Conservation (phyloP, 2,888 invertebrate genomes). For the Drosophila leonis region DNA sequence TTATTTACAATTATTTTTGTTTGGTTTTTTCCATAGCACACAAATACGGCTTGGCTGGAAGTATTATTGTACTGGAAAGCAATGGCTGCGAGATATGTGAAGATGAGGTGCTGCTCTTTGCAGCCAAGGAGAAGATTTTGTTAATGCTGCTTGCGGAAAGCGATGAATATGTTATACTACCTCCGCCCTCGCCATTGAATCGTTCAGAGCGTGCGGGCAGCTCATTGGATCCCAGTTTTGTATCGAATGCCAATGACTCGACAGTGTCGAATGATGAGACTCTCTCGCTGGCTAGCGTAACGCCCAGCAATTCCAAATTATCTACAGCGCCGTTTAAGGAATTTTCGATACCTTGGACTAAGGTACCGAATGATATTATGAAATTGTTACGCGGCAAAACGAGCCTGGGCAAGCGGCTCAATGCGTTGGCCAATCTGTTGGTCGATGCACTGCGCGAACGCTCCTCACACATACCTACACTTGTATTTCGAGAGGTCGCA, state of each 20-base stretch:
- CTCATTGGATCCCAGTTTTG: conserved; percentile 77
- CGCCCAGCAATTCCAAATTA: conserved; percentile 68
- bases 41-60: conserved; percentile 67
- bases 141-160: conserved; percentile 65
- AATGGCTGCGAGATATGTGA: conserved; percentile 76
- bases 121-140: conserved; percentile 74
- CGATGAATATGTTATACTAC: conserved; percentile 71
- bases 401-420: conserved; percentile 67
- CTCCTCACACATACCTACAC: conserved; percentile 63
- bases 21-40: conserved; percentile 47
- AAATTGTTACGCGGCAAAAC: conserved; percentile 61
- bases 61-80: conserved; percentile 67
- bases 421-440: conserved; percentile 67
- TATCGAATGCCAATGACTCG: conserved; percentile 73
- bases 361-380: conserved; percentile 76
- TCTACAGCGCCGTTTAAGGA: conserved; percentile 67
- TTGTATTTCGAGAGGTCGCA: conserved; percentile 74
- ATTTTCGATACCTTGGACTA: conserved; percentile 69
- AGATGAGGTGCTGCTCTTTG: conserved; percentile 70
- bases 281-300: conserved; percentile 66
- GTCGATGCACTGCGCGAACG: conserved; percentile 69
- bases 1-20: neutral
- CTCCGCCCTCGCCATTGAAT: conserved; percentile 75
- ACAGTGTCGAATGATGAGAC: conserved; percentile 73
- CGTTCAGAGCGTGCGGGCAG: conserved; percentile 75